A percentile compares a stretch with the other conserved stretches of the same genome.
Evolutionary conservation across 2,113 vertebrate genomes (phyloP).

Genomic region (Grantiella picta): DNA sequence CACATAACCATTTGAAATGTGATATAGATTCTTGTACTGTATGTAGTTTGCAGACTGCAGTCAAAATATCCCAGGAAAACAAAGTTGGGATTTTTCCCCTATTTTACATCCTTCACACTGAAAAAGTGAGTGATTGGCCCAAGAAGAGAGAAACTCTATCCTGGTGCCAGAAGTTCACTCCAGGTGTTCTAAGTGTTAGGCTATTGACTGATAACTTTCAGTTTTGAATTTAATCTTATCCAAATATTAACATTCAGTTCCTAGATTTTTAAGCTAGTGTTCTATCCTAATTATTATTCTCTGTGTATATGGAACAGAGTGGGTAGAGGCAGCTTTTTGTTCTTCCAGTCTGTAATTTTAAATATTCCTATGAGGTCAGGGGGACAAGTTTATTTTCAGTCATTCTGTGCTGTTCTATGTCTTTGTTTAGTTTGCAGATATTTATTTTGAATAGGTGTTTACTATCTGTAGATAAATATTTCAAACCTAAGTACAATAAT

Average conservation of each 20-base stretch:
- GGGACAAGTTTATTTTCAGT: not conserved
- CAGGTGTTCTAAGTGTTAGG: not conserved
- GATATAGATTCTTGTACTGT: not conserved
- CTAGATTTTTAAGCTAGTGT: not conserved
- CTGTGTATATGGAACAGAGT: not conserved
- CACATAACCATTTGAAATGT: not conserved
- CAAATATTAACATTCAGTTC: not conserved
- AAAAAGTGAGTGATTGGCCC: not conserved
- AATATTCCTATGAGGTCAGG: not conserved
- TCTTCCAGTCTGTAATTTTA: not conserved
- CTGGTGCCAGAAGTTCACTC: not conserved
- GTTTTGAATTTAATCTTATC: not conserved
- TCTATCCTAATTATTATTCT: not conserved
- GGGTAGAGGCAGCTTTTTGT: not conserved
- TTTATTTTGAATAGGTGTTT: not conserved
- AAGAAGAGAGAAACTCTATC: not conserved
- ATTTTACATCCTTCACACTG: not conserved
- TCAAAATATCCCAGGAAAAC: not conserved
- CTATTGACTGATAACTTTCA: not conserved
- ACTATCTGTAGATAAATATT: not conserved
- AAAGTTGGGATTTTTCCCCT: fast-evolving
- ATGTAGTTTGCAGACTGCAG: not conserved
- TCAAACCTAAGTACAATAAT: not conserved
- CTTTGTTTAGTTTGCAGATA: not conserved
- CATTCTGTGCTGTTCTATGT: not conserved